Base-by-base conservation (phyloP, 1,140 invertebrate genomes). In the Polyergus mexicanus region DNA sequence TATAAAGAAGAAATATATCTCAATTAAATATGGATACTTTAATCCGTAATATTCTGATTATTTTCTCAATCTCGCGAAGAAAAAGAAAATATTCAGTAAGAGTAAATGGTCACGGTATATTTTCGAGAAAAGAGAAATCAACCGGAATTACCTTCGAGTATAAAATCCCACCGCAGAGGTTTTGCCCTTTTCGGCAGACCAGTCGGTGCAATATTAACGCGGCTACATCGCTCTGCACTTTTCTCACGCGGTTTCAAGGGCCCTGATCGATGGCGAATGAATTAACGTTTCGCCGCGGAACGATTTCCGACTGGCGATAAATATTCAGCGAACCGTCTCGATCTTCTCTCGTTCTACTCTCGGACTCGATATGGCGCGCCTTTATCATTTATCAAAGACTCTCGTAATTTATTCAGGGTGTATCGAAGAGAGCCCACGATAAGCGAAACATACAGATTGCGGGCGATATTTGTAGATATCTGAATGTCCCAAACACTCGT, bases 221-320 rank as follows among this genome's bases (percentile, higher is more conserved):
- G 68, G 28, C 38, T 72, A 83, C 78, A 83, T 22, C 68, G 54
- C 16, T 83, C 68, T 83, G 78, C 78, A 83, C 68, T 83, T 83
- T 72, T 83, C 47, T 51, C 78, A 62, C 54, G 68, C 38, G 78
- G 68, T 60, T 83, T 83, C 41, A 28, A 83, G 68, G 41, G 25
- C 11, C 7, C 51, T 81, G 66, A 72, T 81, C 78, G 66, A 81
- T 81, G 22, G 51, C 78, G 78, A 81, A 81, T 81, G 54, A 83
- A 83, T 80, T 80, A 80, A 80, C 63, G 77, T 56, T 51, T 69
- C 65, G 77, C 28, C 51, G 8, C 68, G 56, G 8, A 60, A 56
- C 68, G 25, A 56, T 72, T 72, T 41, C 19, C 35, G 16, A 25
- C 38, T 38, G 78, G 19, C 38, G 54, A 83, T 83, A 83, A 83